Evolutionary conservation across 2,888 invertebrate genomes (phyloP), one percentile per base, ranked within the genome.

Genomic region (Lymantria monacha): DNA sequence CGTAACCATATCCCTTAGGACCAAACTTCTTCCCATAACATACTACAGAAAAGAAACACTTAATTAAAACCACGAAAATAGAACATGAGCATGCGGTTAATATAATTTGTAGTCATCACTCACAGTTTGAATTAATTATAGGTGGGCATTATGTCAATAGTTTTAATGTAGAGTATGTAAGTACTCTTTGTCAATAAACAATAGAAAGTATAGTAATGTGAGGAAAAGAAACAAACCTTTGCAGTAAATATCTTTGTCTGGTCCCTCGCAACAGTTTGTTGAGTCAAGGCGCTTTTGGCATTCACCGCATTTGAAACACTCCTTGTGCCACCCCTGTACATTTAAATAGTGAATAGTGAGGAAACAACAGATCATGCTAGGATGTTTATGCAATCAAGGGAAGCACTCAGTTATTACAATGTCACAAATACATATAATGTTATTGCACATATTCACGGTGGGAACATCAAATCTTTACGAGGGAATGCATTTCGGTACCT

Each of bases 21-120:
- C 99, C 99, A 92, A 97, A 98, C 93, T 95, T 97, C 94, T 98
- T 97, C 84, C 95, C 97, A 93, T 99, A 98, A 94, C 99, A 99
- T 81, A 96, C 96, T 97, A 88, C 52, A 84, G 83, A 85, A 72
- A 81, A 81, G 41, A 84, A 85, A 85, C 68, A 79, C 63, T 68
- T 52, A 55, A 77, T 78, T 80, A 63, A 58, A 66, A 66, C 51
- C 55, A 63, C 55, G 42, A 61, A 57, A 55, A 59, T 42, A 47
- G 59, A 44, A 40, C 46, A 61, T 54, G 36, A 48, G 45, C 70
- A 57, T 63, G 66, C 66, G 7, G 14, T 41, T 41, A 53, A 49
- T 50, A 45, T 49, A 52, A 53, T 51, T 58, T 57, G 47, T 61
- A 42, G 56, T 60, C 57, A 61, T 57, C 62, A 61, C 57, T 60